These are phyloP conservation scores for Sialia sialis DNA, from an alignment of 2,113 vertebrate genomes.

Conservation along the genomic window DNA sequence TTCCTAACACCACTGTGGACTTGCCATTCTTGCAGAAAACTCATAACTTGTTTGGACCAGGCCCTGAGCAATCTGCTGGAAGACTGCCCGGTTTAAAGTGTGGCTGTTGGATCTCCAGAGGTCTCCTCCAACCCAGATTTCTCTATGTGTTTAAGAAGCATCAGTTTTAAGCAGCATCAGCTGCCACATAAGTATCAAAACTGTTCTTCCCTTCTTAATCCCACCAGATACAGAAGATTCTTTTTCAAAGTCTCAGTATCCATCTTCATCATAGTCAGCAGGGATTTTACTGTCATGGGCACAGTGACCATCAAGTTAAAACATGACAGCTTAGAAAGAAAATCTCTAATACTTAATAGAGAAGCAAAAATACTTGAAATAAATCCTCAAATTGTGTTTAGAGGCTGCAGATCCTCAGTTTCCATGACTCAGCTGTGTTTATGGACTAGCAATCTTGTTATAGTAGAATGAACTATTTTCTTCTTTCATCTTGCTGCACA, in stretches of 20 bases:
- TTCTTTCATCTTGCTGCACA: neutral
- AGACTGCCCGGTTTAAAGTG: neutral
- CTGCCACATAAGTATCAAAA: neutral
- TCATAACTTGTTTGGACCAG: neutral
- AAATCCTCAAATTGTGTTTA: neutral
- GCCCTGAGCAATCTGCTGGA: neutral
- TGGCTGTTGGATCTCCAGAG: neutral
- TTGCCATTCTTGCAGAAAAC: neutral
- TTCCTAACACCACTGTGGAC: neutral
- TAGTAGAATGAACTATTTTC: neutral
- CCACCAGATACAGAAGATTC: neutral
- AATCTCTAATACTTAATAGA: neutral
- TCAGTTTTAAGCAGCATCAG: neutral
- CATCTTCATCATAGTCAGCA: neutral
- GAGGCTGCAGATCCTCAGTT: neutral
- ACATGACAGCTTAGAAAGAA: neutral
- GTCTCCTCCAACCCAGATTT: neutral
- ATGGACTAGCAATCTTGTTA: neutral
- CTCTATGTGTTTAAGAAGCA: neutral
- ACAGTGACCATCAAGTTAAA: neutral
- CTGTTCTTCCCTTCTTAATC: neutral
- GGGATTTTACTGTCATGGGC: neutral
- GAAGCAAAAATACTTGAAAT: neutral
- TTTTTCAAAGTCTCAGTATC: neutral
- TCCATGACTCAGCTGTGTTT: neutral